Evolutionary conservation across 2,113 vertebrate species (phyloP).

Genomic region (Cebus imitator): DNA sequence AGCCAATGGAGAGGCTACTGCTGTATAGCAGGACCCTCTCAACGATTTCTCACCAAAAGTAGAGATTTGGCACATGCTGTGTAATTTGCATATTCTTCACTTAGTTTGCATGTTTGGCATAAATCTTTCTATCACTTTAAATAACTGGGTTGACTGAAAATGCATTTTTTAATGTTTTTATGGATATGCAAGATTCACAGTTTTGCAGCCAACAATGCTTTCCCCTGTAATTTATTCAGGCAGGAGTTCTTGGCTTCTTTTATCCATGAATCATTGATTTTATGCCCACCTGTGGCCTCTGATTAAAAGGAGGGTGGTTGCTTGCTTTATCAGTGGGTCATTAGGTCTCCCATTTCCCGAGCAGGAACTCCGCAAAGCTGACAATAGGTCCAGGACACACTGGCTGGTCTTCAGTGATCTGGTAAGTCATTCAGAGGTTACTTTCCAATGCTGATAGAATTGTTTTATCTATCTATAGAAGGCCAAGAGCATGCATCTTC

Average conservation of each 20-base stretch:
- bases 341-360: not conserved
- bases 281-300: not conserved
- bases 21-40: not conserved
- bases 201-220: not conserved
- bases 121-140: not conserved
- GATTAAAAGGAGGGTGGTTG: not conserved
- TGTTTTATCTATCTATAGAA: not conserved
- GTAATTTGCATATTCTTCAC: not conserved
- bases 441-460: not conserved
- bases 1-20: not conserved
- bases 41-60: not conserved
- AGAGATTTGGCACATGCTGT: not conserved
- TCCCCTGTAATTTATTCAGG: not conserved
- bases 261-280: not conserved
- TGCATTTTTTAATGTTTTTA: not conserved
- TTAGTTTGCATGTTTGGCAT: not conserved
- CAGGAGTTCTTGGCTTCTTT: not conserved
- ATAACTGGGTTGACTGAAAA: constrained; percentile 16
- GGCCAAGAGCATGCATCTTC: not conserved
- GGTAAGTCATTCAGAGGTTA: not conserved
- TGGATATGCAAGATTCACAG: not conserved
- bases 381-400: not conserved
- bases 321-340: not conserved
- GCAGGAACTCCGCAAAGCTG: not conserved
- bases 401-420: not conserved